Conservation (phyloP, 2,113 vertebrate species). For the Calidris pugnax region DNA sequence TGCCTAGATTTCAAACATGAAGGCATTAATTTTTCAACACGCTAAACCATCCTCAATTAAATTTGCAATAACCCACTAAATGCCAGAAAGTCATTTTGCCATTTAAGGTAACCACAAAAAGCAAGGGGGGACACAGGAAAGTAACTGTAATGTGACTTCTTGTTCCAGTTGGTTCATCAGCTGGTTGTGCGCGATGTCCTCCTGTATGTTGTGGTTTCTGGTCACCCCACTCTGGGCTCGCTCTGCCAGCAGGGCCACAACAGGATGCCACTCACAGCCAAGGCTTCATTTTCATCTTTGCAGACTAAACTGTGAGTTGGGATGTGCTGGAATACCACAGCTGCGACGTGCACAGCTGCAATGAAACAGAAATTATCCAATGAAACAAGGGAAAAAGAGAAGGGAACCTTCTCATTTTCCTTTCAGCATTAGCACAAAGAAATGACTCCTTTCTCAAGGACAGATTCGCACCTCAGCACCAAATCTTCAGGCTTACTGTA, state of each 20-base stretch:
- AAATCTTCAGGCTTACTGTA: not conserved
- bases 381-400: not conserved
- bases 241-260: not conserved
- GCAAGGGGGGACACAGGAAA: not conserved
- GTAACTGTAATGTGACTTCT: too few species aligned
- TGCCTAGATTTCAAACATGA: not conserved
- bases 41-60: not conserved
- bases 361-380: not conserved
- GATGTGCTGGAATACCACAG: not conserved
- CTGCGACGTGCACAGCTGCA: not conserved
- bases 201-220: not conserved
- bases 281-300: not conserved
- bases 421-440: not conserved
- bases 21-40: not conserved
- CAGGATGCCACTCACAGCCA: not conserved
- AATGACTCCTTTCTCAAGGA: not conserved
- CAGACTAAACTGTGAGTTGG: not conserved
- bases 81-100: not conserved
- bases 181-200: accelerated
- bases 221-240: accelerated
- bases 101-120: not conserved
- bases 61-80: not conserved
- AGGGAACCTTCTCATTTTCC: not conserved
- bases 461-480: not conserved
- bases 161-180: not conserved